A percentile compares a stretch with the other conserved stretches of the same genome.
phyloP scores from a whole-genome alignment of 2,888 invertebrate species.

The Phasia obesa region DNA sequence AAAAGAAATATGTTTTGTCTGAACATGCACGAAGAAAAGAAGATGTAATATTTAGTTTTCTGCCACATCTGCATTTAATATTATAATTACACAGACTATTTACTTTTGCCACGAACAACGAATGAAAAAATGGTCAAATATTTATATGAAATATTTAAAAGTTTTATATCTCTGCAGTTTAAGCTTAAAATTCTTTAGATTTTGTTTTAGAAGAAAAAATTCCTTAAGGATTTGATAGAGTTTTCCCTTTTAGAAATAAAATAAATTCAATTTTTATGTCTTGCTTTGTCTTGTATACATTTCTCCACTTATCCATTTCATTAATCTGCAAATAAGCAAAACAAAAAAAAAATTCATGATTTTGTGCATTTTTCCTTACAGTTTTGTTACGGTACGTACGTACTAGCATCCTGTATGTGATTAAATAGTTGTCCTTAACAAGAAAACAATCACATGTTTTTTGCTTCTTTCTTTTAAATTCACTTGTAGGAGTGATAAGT shows the following conservation, averaged over 20 bases:
- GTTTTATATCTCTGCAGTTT: constrained; percentile 31
- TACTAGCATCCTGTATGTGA: neutral
- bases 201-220: constrained; percentile 13
- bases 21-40: constrained; percentile 39
- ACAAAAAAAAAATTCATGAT: constrained; percentile 37
- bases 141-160: constrained; percentile 62
- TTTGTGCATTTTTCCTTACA: constrained; percentile 4
- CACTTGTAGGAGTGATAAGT: constrained; percentile 73
- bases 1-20: constrained; percentile 41
- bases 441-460: constrained; percentile 26
- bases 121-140: constrained; percentile 66
- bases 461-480: constrained; percentile 21
- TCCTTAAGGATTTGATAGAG: constrained; percentile 55
- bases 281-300: constrained; percentile 1
- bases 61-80: constrained; percentile 74
- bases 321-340: constrained; percentile 55
- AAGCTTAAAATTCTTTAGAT: neutral
- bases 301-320: constrained; percentile 41
- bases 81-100: constrained; percentile 73
- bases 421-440: constrained; percentile 23
- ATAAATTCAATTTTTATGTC: constrained; percentile 55
- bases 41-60: constrained; percentile 53
- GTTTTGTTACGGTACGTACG: neutral
- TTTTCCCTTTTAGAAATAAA: constrained; percentile 21
- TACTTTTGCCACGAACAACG: constrained; percentile 51